phyloP scores from a whole-genome alignment of 1,140 invertebrate genomes.

The Paraescarpia echinospica region DNA sequence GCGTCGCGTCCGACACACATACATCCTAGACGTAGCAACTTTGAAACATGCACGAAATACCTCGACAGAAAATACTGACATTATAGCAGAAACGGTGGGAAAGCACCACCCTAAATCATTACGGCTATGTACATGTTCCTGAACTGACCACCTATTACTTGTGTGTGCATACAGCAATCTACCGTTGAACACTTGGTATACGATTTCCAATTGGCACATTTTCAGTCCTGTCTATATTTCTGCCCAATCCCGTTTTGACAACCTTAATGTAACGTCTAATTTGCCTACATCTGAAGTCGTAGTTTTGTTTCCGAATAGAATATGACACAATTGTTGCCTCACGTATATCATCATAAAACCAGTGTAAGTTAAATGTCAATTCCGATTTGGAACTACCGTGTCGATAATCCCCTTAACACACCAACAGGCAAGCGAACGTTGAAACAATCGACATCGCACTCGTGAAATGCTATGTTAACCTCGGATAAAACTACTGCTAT shows the following conservation, averaged over 20 bases:
- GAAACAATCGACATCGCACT: neutral
- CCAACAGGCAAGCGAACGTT: neutral
- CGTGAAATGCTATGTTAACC: neutral
- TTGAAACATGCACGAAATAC: neutral
- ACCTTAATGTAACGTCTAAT: neutral
- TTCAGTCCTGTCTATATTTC: neutral
- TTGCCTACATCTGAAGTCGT: neutral
- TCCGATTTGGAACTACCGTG: neutral
- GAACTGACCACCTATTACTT: neutral
- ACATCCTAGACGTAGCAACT: conserved; percentile 4
- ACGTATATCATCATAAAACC: no score
- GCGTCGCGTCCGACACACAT: neutral
- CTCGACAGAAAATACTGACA: neutral
- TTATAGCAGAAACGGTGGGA: neutral
- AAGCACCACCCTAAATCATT: neutral
- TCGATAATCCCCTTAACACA: neutral
- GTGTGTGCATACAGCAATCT: neutral
- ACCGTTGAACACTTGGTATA: neutral
- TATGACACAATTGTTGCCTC: neutral
- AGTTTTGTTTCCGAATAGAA: neutral
- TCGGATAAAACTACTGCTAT: neutral
- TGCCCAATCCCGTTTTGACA: neutral
- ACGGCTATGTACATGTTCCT: neutral
- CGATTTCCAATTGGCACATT: neutral
- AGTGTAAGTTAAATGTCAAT: neutral